A percentile compares a stretch with the other conserved stretches of the same genome.
Conservation (phyloP, 2,888 invertebrate genomes). For the Campopleginae sp. region DNA sequence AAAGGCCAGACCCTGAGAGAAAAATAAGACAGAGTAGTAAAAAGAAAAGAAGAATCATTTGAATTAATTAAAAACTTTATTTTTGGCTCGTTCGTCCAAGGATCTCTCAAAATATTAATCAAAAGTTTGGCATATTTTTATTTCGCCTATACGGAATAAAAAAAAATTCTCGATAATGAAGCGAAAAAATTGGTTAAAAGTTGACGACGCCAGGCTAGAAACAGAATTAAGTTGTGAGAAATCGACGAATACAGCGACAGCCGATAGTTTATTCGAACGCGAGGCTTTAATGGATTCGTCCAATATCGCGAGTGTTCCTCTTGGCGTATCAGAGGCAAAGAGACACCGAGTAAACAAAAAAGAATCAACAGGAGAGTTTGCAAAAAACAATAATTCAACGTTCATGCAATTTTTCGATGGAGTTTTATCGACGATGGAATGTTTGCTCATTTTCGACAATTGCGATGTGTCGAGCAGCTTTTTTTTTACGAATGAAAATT, state of each 20-base stretch:
- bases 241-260: slow-evolving; percentile 6
- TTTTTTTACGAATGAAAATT: not conserved
- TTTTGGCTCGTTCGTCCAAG: not conserved
- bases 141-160: not conserved
- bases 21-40: not conserved
- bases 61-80: not conserved
- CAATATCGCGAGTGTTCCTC: slow-evolving; percentile 54
- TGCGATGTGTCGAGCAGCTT: not conserved
- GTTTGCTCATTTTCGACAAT: not conserved
- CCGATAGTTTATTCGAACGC: slow-evolving; percentile 60
- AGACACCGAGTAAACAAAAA: not conserved
- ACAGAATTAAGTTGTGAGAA: not conserved
- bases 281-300: slow-evolving; percentile 50
- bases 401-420: not conserved
- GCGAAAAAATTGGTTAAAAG: not conserved
- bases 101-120: not conserved
- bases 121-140: not conserved
- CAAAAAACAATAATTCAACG: not conserved
- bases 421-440: not conserved
- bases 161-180: not conserved
- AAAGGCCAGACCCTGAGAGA: not conserved
- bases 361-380: not conserved
- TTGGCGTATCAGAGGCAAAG: not conserved
- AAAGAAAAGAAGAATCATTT: not conserved
- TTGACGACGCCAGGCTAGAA: not conserved